Evolutionary conservation across 2,797 vertebrate species (phyloP), one percentile per base, ranked within the genome.

Genomic region (Chiroxiphia lanceolata): DNA sequence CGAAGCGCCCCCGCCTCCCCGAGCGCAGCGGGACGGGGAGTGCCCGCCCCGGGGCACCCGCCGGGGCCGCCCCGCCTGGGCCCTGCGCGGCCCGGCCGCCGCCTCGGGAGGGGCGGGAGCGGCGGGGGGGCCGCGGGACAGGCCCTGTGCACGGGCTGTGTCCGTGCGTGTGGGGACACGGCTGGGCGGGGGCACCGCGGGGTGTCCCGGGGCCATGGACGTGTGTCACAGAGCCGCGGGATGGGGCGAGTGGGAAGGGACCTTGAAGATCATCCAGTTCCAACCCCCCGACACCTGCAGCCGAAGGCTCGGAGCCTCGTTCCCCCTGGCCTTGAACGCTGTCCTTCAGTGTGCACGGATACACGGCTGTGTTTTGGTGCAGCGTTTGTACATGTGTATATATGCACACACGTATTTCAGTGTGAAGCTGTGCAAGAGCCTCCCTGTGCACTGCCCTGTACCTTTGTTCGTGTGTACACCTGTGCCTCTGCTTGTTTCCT

Each of bases 1-100:
- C 98, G 2, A 99, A 99, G 99, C 51, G 26, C 99, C 99, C 1
- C 98, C 99, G 99, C 97, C 98, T 99, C 16, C 98, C 99, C 5
- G 99, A 99, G 98, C 99, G 99, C 86, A 99, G 99, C 91, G 98
- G 98, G 89, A 98, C 63, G 91, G 99, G 99, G 96, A 98, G 99
- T 53, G 10, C 48, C 33, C 15, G 20, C 12, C 21, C 67, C 36
- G 10, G 34, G 65, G 45, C 26, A 17, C 44, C n/a, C n/a, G n/a
- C n/a, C n/a, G n/a, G n/a, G n/a, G n/a, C n/a, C n/a, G n/a, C n/a
- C n/a, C n/a, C n/a, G n/a, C n/a, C n/a, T n/a, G n/a, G n/a, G n/a
- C n/a, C n/a, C n/a, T n/a, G n/a, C n/a, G n/a, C n/a, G n/a, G n/a
- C n/a, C n/a, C n/a, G n/a, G n/a, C n/a, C n/a, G n/a, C n/a, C n/a